A percentile compares a stretch with the other conserved stretches of the same genome.
Evolutionary conservation across 1,140 invertebrate species (phyloP).

Genomic region (Neomicropteryx cornuta): DNA sequence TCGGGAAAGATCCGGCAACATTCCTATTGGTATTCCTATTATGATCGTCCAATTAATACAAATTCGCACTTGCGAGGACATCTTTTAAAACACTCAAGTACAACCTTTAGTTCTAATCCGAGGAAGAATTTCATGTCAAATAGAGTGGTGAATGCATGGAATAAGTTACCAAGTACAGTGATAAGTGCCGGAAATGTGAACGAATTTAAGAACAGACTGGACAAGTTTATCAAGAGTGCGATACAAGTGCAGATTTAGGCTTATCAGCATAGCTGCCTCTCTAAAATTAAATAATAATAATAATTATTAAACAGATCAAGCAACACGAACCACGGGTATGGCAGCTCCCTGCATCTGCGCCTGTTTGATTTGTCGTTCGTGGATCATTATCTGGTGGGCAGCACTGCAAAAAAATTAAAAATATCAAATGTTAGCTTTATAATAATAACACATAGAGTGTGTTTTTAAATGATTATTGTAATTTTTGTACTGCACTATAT

Average conservation of each 20-base stretch:
- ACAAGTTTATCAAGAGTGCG: conserved; percentile 3
- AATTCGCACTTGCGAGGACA: no score
- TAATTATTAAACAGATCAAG: conserved; percentile 9
- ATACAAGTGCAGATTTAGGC: conserved; percentile 1
- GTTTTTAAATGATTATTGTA: neutral
- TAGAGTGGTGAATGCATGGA: no score
- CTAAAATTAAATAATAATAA: conserved; percentile 6
- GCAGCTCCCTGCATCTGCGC: conserved; percentile 28
- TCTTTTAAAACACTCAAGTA: no score
- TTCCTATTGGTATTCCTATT: no score
- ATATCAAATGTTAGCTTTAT: neutral
- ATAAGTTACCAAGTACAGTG: no score
- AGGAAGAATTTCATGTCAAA: no score
- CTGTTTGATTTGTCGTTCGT: conserved; percentile 36
- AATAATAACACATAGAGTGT: neutral
- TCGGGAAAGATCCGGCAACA: no score
- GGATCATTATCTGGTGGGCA: conserved; percentile 36
- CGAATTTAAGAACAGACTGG: no score
- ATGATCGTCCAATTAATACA: no score
- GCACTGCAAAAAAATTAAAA: conserved; percentile 24
- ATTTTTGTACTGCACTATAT: neutral
- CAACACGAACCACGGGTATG: conserved; percentile 29
- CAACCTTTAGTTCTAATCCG: no score
- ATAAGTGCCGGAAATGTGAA: no score
- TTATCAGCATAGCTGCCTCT: conserved; percentile 3